Evolutionary conservation across 1,140 invertebrate genomes (phyloP), one percentile per base, ranked within the genome.

Genomic region (Plutomurus gul): DNA sequence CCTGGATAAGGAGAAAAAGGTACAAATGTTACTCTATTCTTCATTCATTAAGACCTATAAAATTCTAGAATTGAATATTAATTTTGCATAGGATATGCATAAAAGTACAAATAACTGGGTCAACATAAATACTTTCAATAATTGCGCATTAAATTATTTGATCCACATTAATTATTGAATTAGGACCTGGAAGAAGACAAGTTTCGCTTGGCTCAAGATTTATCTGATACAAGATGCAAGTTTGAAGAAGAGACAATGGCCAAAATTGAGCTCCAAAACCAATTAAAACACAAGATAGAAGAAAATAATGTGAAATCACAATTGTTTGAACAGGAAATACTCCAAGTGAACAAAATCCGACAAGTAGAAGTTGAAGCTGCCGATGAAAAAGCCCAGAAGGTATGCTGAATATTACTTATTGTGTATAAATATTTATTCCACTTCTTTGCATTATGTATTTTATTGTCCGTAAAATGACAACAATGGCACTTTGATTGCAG

Each of bases 121-220:
- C n/a, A n/a, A 43, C 40, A n/a, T 10, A 10, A 43, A 10, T 43
- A 43, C n/a, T 43, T n/a, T 43, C 40, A 43, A 8, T n/a, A 10
- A n/a, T 43, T 43, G n/a, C 40, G 8, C 40, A 43, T 43, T n/a
- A 43, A 10, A n/a, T 43, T 43, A 8, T 10, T n/a, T 43, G 40
- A 43, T 43, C n/a, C n/a, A n/a, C n/a, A n/a, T 36, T 20, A 22
- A 33, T 33, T 39, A 1, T 71, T n/a, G 18, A 11, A 27, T n/a
- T 7, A 74, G 72, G 72, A 74, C 40, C 33, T 74, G 40, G 72
- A 74, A 33, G 39, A 74, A 25, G 72, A 74, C 13, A 74, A 74
- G 13, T 37, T 49, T 33, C 33, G 27, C 6, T 8, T 33, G 33
- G 40, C 20, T 33, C 33, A 74, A n/a, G 72, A 74, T 18, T n/a